Evolutionary conservation across 2,797 vertebrate species (phyloP).

Genomic region (Sebastes elongatus): DNA sequence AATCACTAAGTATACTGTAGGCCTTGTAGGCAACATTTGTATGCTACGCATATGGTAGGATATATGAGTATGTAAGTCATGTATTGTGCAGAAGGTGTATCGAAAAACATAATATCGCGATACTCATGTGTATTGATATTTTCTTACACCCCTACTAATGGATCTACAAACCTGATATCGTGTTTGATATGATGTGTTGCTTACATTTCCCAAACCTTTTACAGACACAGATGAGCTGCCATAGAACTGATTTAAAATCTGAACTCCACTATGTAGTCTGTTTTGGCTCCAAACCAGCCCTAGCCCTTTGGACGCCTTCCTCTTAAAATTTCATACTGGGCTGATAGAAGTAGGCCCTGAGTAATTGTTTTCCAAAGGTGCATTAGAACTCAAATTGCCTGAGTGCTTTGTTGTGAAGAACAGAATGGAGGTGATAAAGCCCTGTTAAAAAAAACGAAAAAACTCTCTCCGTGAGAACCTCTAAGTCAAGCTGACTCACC

Average conservation of each 20-base stretch:
- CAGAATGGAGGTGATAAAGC: conserved; percentile 52
- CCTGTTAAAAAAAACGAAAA: conserved; percentile 21
- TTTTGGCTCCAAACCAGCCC: background rate
- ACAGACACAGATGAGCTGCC: background rate
- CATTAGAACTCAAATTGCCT: conserved; percentile 58
- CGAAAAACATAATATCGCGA: too few relatives aligned
- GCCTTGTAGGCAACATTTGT: too few relatives aligned
- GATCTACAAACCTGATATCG: background rate
- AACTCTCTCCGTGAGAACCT: conserved; percentile 28
- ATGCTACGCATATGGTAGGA: too few relatives aligned
- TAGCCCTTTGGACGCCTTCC: conserved; percentile 5
- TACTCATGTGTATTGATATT: too few relatives aligned
- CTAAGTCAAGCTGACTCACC: conserved; percentile 38
- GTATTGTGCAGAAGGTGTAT: too few relatives aligned
- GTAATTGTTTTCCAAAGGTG: conserved; percentile 63
- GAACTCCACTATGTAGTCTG: background rate
- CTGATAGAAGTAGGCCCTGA: conserved; percentile 21
- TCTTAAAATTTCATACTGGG: conserved; percentile 28
- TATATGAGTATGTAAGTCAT: too few relatives aligned
- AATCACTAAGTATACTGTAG: too few relatives aligned
- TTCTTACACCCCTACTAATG: too few relatives aligned
- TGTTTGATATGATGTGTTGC: background rate
- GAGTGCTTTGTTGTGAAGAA: conserved; percentile 50
- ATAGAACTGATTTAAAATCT: background rate
- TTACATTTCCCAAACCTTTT: background rate